Percentiles rank a stretch among this genome's conserved stretches.
Conservation (phyloP, 1,140 invertebrate genomes). For the Hetaerina americana region DNA sequence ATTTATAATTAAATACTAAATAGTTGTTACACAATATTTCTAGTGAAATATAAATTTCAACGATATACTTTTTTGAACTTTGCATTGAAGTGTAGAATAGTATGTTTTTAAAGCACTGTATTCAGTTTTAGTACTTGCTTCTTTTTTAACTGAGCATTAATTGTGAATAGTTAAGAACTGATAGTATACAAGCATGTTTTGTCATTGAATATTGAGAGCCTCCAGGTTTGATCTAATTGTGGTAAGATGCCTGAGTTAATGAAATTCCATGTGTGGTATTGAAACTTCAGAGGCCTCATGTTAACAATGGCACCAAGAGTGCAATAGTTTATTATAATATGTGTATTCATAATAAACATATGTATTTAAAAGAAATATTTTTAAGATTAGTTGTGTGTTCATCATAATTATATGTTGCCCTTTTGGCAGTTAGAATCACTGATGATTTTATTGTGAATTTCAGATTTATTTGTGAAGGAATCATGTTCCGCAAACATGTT, state of each 20-base stretch:
- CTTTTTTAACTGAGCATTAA: neutral
- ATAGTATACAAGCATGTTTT: neutral
- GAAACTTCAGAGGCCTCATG: neutral
- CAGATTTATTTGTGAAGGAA: neutral
- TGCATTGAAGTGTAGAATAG: neutral
- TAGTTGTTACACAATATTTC: constrained; percentile 1
- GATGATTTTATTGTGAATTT: neutral
- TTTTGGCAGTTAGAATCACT: neutral
- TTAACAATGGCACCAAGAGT: neutral
- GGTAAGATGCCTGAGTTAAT: neutral
- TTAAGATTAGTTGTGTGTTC: neutral
- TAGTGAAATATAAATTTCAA: neutral
- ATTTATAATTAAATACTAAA: neutral
- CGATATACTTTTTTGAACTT: neutral
- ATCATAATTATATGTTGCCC: neutral
- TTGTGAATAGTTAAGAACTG: neutral
- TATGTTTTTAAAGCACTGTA: neutral
- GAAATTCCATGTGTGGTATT: neutral
- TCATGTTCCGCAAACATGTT: neutral
- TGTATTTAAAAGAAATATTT: constrained; percentile 1
- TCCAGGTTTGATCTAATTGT: neutral
- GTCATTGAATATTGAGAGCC: neutral
- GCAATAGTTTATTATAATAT: neutral
- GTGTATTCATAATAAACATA: neutral
- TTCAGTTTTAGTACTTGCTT: neutral